Base-by-base conservation (phyloP, 2,113 vertebrate species). In the Bos javanicus region DNA sequence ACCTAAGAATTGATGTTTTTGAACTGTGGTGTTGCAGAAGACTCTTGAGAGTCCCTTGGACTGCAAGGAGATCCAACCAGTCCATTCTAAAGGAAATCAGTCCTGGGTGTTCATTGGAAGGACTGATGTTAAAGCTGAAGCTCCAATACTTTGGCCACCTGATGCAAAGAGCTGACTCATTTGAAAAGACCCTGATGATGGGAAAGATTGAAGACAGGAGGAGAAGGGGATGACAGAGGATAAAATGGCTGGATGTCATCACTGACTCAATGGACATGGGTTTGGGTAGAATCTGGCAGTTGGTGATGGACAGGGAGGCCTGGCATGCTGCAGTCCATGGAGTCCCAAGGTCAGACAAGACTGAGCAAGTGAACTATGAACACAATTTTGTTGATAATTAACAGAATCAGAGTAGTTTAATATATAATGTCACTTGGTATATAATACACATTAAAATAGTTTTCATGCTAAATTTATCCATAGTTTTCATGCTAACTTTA, bases 351-450 rank as follows among this genome's bases (percentile, higher is more conserved):
- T 67, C 4, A 0, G 33, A 64, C 33, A 64, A 8, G 33, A 64
- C 62, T n/a, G 33, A 64, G 16, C 15, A n/a, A 64, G 7, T 64
- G 30, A 64, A 64, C 33, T 16, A 64, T 71, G 21, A 89, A 89
- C 52, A 96, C 33, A 96, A 28, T 92, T 96, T 93, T 86, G 26
- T 82, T 95, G 67, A 60, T 43, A 97, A 86, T 76, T 11, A 96
- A 90, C 59, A 97, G 60, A 95, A 85, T 50, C 10, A 89, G 33
- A 92, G 7, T 33, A 17, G 36, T 57, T 90, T 92, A 95, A 93
- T 62, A 94, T 81, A 90, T 50, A 78, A 84, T 60, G 67, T 95
- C 36, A 90, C 15, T 86, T 84, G 33, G 6, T 62, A 95, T 57
- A 59, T 81, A 93, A 96, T 92, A 88, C 23, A 94, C 48, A 92